Evolutionary conservation across 2,113 vertebrate genomes (phyloP).

Genomic region (Monopterus albus): DNA sequence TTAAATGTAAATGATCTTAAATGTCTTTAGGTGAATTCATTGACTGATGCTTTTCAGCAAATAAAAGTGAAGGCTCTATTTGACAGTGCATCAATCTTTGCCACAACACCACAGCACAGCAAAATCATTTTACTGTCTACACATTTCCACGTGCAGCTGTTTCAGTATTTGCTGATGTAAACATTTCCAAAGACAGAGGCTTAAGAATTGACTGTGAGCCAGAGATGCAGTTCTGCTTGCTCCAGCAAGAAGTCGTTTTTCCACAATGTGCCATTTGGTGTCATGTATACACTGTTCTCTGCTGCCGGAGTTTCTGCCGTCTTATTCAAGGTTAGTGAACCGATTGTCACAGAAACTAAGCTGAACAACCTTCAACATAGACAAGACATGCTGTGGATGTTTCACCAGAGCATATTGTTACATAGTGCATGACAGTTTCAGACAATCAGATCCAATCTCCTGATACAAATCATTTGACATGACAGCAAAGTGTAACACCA

Average conservation of each 20-base stretch:
- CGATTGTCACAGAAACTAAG: conserved; percentile 18
- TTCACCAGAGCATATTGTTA: conserved; percentile 3
- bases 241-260: conserved; percentile 10
- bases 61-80: conserved; percentile 64
- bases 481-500: not conserved
- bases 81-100: conserved; percentile 60
- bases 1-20: conserved; percentile 77
- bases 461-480: conserved; percentile 23
- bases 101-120: conserved; percentile 1
- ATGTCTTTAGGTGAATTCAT: conserved; percentile 68
- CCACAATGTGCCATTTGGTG: not conserved
- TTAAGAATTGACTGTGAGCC: conserved; percentile 16
- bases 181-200: conserved; percentile 12
- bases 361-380: not conserved
- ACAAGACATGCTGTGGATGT: not conserved
- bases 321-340: conserved; percentile 13
- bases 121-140: conserved; percentile 10
- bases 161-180: conserved; percentile 27
- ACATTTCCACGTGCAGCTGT: conserved; percentile 12
- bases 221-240: conserved; percentile 28
- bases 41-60: conserved; percentile 44
- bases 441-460: conserved; percentile 7
- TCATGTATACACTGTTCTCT: conserved; percentile 11
- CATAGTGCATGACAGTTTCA: not conserved
- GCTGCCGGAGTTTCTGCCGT: not conserved